phyloP scores from a whole-genome alignment of 2,888 invertebrate genomes.

The Polydrusus tereticollis region DNA sequence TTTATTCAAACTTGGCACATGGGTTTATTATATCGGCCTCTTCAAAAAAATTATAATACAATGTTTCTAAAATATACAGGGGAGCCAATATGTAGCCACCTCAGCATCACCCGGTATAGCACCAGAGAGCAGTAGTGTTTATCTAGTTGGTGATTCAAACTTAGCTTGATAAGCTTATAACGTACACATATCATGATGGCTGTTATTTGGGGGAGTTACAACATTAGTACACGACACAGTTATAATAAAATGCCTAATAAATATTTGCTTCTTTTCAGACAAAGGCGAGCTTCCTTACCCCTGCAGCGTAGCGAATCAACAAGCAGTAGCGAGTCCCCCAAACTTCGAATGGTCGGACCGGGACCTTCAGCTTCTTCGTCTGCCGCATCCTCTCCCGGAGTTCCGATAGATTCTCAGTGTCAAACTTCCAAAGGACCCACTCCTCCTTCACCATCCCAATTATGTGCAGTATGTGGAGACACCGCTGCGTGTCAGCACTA shows the following conservation, averaged over 20 bases:
- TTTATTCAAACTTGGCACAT: no score
- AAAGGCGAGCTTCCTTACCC: conserved; percentile 82
- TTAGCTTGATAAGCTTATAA: no score
- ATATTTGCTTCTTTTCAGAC: conserved; percentile 52
- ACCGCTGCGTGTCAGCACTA: conserved; percentile 99
- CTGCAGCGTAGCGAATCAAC: conserved; percentile 86
- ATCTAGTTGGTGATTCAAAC: no score
- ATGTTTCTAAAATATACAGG: no score
- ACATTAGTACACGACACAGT: no score
- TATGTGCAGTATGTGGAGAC: conserved; percentile 99
- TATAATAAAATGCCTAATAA: not conserved
- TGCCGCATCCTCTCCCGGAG: conserved; percentile 74
- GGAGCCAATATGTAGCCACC: no score
- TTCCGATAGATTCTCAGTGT: conserved; percentile 56
- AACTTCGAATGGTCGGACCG: conserved; percentile 69
- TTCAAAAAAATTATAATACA: no score
- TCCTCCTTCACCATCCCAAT: conserved; percentile 82
- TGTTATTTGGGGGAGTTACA: no score
- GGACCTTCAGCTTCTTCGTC: conserved; percentile 78
- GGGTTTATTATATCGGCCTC: no score
- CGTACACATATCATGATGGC: no score
- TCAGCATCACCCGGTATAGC: no score
- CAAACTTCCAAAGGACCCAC: conserved; percentile 68
- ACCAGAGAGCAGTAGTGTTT: no score
- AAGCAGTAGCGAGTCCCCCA: conserved; percentile 82